Evolutionary conservation across 2,113 vertebrate genomes (phyloP).

Genomic region (Nipponia nippon): DNA sequence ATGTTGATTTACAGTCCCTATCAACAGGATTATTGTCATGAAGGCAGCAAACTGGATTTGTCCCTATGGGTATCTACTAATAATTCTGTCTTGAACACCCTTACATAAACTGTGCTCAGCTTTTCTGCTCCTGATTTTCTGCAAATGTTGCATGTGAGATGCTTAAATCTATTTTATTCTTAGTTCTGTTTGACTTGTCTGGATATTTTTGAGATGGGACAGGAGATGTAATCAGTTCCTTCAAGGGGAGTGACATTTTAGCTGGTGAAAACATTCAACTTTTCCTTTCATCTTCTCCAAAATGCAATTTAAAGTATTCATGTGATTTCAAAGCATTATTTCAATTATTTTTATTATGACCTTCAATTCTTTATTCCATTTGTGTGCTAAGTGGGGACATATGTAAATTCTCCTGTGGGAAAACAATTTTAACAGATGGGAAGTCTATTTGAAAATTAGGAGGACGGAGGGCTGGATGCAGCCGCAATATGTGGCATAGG

Average conservation of each 20-base stretch:
- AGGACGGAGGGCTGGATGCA: neutral
- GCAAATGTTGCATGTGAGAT: neutral
- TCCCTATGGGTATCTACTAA: neutral
- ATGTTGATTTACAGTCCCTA: neutral
- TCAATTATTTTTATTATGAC: neutral
- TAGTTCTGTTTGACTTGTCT: slow-evolving; percentile 9
- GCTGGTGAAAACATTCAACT: neutral
- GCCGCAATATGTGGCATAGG: accelerated
- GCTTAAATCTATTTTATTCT: neutral
- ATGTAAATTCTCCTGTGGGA: neutral
- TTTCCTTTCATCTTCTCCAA: neutral
- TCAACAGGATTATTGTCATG: neutral
- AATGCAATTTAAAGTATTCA: neutral
- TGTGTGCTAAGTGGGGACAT: neutral
- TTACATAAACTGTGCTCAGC: neutral
- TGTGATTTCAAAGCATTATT: slow-evolving; percentile 5
- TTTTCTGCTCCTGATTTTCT: neutral
- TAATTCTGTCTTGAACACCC: neutral
- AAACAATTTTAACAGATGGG: neutral
- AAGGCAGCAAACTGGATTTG: neutral
- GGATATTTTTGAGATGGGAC: neutral
- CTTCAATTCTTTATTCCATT: neutral
- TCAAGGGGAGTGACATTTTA: neutral
- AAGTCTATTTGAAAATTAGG: neutral
- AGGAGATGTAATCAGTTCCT: neutral